These are phyloP conservation scores for Scytalopus superciliaris DNA, from an alignment of 2,113 vertebrate genomes.

Conservation along the genomic window DNA sequence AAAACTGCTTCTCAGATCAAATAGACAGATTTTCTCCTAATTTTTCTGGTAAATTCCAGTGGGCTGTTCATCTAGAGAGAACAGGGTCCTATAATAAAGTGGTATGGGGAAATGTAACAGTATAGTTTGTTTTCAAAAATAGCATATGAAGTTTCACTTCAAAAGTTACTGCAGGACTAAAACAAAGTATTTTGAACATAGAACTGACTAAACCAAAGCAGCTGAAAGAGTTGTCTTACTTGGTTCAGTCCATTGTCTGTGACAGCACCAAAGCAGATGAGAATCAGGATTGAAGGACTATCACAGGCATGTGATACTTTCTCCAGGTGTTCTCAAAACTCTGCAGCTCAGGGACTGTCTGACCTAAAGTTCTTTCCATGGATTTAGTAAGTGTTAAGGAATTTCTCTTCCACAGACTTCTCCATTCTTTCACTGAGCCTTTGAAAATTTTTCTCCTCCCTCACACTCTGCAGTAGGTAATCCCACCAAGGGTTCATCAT, in stretches of 20 bases:
- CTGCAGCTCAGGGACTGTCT: not conserved
- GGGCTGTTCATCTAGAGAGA: not conserved
- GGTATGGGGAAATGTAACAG: not conserved
- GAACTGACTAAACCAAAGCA: not conserved
- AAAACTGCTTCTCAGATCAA: not conserved
- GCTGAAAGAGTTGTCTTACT: not conserved
- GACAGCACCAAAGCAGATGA: not conserved
- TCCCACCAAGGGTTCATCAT: not conserved
- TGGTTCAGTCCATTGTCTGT: not conserved
- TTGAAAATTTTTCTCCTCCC: not conserved
- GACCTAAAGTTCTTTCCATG: not conserved
- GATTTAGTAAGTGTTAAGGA: not conserved
- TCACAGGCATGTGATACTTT: not conserved
- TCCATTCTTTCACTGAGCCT: not conserved
- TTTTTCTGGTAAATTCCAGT: not conserved
- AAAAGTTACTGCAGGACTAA: not conserved
- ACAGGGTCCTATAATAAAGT: not conserved
- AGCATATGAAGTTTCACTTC: not conserved
- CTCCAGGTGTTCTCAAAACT: not conserved
- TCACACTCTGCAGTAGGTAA: not conserved
- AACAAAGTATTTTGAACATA: not conserved
- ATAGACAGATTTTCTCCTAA: not conserved
- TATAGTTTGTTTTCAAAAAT: not conserved
- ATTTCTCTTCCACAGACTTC: not conserved
- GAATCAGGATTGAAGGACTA: not conserved